Evolutionary conservation across 2,797 vertebrate genomes (phyloP), one percentile per base, ranked within the genome.

Genomic region (Molossus alvarezi): DNA sequence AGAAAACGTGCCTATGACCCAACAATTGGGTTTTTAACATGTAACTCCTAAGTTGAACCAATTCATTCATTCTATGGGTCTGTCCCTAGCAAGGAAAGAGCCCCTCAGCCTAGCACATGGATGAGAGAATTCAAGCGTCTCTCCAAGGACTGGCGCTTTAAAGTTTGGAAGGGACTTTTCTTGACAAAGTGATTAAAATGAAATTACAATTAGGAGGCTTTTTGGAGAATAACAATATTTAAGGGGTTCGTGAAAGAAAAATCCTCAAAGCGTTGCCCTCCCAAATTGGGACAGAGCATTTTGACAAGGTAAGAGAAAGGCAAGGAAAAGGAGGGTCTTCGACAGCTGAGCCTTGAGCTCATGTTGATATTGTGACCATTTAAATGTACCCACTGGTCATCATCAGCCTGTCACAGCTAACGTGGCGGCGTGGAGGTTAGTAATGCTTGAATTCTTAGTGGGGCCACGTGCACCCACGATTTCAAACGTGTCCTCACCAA

Each of bases 401-500:
- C 4, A 15, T 73, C 41, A 15, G 41, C 37, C 9, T 5, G 20
- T 21, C 3, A 15, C 13, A 69, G 11, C 23, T 10, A 7, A 4
- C 2, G 0, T 5, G 8, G 2, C 1, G 15, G 27, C 29, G 13
- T 2, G 53, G 62, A 48, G 12, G 6, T 69, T 7, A 6, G 7
- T 25, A 20, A 33, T 1, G 0, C 13, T 10, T 45, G 9, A 7
- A 3, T 41, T 88, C 72, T 69, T 69, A 48, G 23, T 11, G 5
- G 48, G n/a, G 10, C 15, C 23, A 0, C 0, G 4, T 12, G 37
- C 12, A 51, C 25, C 4, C n/a, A 3, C 11, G 9, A 18, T 41
- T 37, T 90, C 6, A 91, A 77, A 41, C 12, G 1, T 20, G 1
- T 33, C 48, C 13, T 89, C 9, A 41, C n/a, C 13, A 88, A 27